Base-by-base conservation (phyloP, 1,140 invertebrate genomes). In the Belonocnema kinseyi region DNA sequence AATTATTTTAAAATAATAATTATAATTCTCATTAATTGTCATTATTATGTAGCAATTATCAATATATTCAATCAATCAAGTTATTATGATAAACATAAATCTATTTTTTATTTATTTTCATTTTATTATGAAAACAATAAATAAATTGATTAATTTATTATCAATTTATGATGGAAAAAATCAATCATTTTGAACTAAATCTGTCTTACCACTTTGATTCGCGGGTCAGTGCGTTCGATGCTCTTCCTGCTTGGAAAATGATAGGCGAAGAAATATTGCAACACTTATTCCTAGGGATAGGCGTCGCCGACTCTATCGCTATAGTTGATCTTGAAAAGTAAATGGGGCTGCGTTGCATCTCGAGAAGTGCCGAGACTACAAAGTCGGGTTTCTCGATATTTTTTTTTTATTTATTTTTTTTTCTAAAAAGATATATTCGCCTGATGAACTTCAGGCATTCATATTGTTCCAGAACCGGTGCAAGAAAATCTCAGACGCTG, bases 401-500 rank as follows among this genome's bases (percentile, higher is more conserved):
- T 77, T 21, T 33, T 66, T 14, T 7, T n/a, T 13, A 2, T 2
- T 26, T 26, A 2, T 33, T 33, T 33, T 33, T 33, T 33, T 33
- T 33, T 33, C 21, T 26, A 26, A 11, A 66, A 40, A 66, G 61
- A 66, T 66, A 6, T 21, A 66, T 66, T 66, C 33, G 51, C 75
- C 19, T 21, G 21, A 76, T 72, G 54, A 71, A 74, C 53, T 77
- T 66, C 19, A 33, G 19, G 52, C 74, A 80, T 79, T 80, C 72
- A 51, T 46, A 79, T 50, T 83, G 76, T 88, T 87, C 50, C 77
- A 88, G 87, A 81, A 78, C 7, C 56, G 40, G 13, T 53, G 50
- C 56, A 80, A 61, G 78, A 81, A 74, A 83, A 79, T 53, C 58
- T 86, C 78, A 84, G 83, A 78, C 83, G 86, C 78, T 92, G 91